Evolutionary conservation across 2,888 invertebrate genomes (phyloP), one percentile per base, ranked within the genome.

Genomic region (Rhyacophila evoluta): DNA sequence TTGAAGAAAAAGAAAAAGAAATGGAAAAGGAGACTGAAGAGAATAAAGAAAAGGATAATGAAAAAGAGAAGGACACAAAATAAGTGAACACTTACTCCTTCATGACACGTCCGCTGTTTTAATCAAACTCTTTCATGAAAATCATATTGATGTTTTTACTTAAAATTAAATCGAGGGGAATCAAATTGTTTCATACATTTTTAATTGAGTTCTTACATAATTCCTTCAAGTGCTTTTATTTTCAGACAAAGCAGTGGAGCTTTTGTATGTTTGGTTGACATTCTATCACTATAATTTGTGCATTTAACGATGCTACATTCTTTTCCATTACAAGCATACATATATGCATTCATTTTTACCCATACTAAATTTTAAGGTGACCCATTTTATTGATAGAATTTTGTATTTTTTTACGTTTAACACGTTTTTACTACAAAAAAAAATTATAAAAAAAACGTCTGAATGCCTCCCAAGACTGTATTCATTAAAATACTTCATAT

Each of bases 1-100:
- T 93, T 84, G 94, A 94, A 84, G 94, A 94, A 85, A 94, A 94
- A 86, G 94, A 95, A 84, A 94, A 92, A 84, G 92, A 92, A 83
- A 87, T 88, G 78, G 90, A 91, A 82, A 90, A 90, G 84, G 90
- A 91, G 83, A 92, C 93, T 83, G 94, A 94, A 85, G 93, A 93
- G 85, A 93, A 92, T 85, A 92, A 92, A 87, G 92, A 94, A 84
- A 93, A 93, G 85, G 92, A 92, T 69, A 93, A 93, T 85, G 92
- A 92, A 76, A 83, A 83, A 74, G 85, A 84, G 33, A 83, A 83
- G 74, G 80, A 83, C 84, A 85, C 78, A 12, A 78, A 78, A 78
- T 74, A 79, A 79, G 72, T 8, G 29, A 27, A 71, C 27, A 71
- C 68, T 11, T 12, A 27, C 27, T 12, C 1, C 39, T 39, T 6